Evolutionary conservation across 2,113 vertebrate genomes (phyloP).

Genomic region (Rhinichthys klamathensis): DNA sequence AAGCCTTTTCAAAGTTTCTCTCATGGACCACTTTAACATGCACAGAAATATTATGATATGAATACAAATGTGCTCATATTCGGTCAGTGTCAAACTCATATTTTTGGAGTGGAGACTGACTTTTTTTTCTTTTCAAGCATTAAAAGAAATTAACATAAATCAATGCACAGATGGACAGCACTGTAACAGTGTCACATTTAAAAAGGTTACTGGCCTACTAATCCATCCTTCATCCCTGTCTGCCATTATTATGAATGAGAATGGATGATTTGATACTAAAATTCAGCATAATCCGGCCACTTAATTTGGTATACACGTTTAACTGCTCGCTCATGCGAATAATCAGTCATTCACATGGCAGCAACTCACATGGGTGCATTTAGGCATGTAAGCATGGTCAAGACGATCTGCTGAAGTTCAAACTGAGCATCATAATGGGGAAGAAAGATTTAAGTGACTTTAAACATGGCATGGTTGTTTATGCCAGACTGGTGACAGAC

Average conservation of each 20-base stretch:
- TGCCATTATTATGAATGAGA: not conserved
- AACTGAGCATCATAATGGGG: too few species aligned
- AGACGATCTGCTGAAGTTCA: too few species aligned
- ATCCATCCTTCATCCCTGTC: constrained; percentile 20
- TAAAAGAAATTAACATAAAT: constrained; percentile 18
- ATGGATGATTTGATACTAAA: not conserved
- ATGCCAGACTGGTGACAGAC: too few species aligned
- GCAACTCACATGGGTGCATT: too few species aligned
- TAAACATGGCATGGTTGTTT: too few species aligned
- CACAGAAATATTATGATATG: not conserved
- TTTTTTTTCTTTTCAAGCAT: not conserved
- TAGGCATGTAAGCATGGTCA: too few species aligned
- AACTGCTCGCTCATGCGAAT: too few species aligned
- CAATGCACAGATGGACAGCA: not conserved
- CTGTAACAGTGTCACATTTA: not conserved
- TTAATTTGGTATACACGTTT: too few species aligned
- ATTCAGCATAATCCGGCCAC: not conserved
- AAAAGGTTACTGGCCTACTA: constrained; percentile 15
- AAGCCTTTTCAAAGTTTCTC: constrained; percentile 25
- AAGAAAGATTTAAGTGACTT: too few species aligned
- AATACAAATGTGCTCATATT: not conserved
- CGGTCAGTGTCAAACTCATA: not conserved
- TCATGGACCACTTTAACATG: not conserved
- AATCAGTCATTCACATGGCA: too few species aligned
- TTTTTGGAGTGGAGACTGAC: not conserved